These are phyloP conservation scores for Eleutherodactylus coqui DNA, from an alignment of 2,797 vertebrate species.

Conservation along the genomic window DNA sequence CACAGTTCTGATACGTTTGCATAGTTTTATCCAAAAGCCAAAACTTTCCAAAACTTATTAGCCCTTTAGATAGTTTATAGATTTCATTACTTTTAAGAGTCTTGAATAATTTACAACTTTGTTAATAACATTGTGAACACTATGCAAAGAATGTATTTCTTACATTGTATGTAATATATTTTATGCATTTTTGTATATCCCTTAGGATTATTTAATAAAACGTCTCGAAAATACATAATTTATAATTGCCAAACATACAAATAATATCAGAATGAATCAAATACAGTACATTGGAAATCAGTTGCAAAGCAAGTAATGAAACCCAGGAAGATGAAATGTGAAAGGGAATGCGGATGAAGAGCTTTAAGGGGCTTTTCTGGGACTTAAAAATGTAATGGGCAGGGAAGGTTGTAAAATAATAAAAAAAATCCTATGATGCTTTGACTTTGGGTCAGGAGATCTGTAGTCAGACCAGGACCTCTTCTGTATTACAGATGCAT, in stretches of 20 bases:
- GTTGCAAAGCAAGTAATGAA: neutral
- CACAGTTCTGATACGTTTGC: neutral
- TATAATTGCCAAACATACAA: neutral
- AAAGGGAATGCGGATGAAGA: neutral
- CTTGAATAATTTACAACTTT: conserved; percentile 44
- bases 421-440: too few species aligned
- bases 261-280: neutral
- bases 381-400: too few species aligned
- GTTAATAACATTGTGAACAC: conserved; percentile 39
- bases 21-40: neutral
- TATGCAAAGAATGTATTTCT: conserved; percentile 15
- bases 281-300: neutral
- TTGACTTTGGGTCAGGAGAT: too few species aligned
- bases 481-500: too few species aligned
- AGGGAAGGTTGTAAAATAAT: too few species aligned
- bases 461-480: too few species aligned
- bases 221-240: neutral
- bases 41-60: conserved; percentile 14
- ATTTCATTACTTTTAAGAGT: conserved; percentile 27
- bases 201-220: neutral
- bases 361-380: neutral
- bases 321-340: neutral
- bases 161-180: neutral
- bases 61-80: conserved; percentile 14
- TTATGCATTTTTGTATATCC: neutral